These are phyloP conservation scores for Bergia sp. DNA, from an alignment of 92 coral and sea anemone genomes.

Conservation along the genomic window DNA sequence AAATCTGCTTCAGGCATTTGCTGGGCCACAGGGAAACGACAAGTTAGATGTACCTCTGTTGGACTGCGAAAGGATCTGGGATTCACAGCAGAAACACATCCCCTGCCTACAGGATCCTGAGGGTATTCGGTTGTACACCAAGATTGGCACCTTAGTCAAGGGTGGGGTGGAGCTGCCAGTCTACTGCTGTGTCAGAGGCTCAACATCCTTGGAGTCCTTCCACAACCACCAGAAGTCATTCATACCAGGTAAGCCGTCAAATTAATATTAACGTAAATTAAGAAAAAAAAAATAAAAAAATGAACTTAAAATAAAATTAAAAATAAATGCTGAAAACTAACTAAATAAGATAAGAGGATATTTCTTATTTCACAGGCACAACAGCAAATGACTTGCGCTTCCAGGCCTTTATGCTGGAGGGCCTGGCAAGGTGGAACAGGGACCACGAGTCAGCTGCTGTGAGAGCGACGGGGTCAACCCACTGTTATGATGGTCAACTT, in stretches of 20 bases:
- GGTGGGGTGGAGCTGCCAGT: constrained; percentile 47
- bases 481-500: constrained; percentile 6
- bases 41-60: constrained; percentile 67
- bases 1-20: constrained; percentile 47
- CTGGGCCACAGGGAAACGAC: constrained; percentile 63
- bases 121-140: constrained; percentile 62
- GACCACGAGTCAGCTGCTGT: constrained; percentile 44
- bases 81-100: constrained; percentile 55
- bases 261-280: neutral
- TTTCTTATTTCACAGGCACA: constrained; percentile 4
- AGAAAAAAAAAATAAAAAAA: neutral
- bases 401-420: constrained; percentile 49
- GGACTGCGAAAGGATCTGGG: constrained; percentile 57
- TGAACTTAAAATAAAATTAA: neutral
- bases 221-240: constrained; percentile 57
- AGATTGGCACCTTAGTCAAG: constrained; percentile 54
- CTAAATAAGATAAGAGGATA: neutral
- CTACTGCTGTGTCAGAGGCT: constrained; percentile 65
- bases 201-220: constrained; percentile 73
- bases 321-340: neutral
- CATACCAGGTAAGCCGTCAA: constrained; percentile 42
- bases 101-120: constrained; percentile 72
- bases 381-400: constrained; percentile 49
- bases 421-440: constrained; percentile 37
- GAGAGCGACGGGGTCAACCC: neutral